Percentiles rank a stretch among this genome's conserved stretches.
Conservation (phyloP, 2,888 invertebrate species). For the Cheilosia impressa region DNA sequence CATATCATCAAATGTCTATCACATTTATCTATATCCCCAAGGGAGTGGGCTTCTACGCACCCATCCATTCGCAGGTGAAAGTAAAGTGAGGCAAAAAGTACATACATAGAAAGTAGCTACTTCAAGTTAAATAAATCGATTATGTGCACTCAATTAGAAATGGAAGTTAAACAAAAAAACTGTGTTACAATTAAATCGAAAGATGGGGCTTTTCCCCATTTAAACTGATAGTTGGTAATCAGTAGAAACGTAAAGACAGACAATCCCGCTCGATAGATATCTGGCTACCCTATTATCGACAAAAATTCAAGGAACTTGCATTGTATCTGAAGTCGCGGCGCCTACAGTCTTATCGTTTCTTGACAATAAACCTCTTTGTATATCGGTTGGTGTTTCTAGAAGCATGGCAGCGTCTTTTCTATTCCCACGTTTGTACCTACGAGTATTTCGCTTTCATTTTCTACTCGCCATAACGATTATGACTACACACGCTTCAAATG, state of each 20-base stretch:
- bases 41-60: background rate
- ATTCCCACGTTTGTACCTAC: background rate
- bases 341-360: slow-evolving; percentile 14
- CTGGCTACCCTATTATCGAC: background rate
- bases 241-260: background rate
- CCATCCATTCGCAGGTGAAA: background rate
- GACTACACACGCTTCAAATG: background rate
- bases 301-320: background rate
- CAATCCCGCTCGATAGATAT: background rate
- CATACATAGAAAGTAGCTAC: background rate
- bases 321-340: slow-evolving; percentile 1
- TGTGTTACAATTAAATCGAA: background rate
- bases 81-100: background rate
- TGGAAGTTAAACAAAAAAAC: background rate
- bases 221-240: background rate
- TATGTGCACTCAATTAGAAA: background rate
- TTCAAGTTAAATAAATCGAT: background rate
- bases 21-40: background rate
- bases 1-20: background rate
- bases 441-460: background rate
- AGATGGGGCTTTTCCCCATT: background rate
- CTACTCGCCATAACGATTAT: background rate
- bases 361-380: background rate
- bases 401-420: background rate
- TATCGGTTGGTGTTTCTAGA: background rate